phyloP scores from a whole-genome alignment of 2,797 vertebrate genomes.

The Oophaga sylvatica region DNA sequence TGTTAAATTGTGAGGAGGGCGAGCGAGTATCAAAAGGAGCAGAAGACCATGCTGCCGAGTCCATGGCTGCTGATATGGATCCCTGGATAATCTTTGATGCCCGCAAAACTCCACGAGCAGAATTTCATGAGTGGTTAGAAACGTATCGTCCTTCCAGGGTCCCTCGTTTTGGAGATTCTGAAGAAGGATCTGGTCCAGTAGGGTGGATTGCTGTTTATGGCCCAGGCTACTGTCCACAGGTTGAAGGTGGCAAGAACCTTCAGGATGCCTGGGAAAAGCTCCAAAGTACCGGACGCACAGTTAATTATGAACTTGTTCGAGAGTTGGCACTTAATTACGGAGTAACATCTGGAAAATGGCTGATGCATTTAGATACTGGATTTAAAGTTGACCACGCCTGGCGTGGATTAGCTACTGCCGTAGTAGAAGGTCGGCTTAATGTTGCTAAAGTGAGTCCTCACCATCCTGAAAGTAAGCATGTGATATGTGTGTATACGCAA shows the following conservation, averaged over 20 bases:
- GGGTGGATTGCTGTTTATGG: conserved; percentile 85
- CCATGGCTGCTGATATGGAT: conserved; percentile 91
- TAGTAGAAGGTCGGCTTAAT: conserved; percentile 79
- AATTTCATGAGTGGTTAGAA: conserved; percentile 86
- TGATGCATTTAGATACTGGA: conserved; percentile 86
- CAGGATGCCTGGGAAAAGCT: conserved; percentile 88
- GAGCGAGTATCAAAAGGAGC: conserved; percentile 69
- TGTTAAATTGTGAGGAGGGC: conserved; percentile 63
- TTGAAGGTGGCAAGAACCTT: conserved; percentile 75
- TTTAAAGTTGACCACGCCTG: conserved; percentile 91
- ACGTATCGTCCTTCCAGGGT: conserved; percentile 87
- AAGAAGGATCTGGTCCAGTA: conserved; percentile 72
- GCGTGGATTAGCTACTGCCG: conserved; percentile 83
- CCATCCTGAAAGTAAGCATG: conserved; percentile 74
- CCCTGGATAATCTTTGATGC: conserved; percentile 88
- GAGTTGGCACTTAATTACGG: conserved; percentile 86
- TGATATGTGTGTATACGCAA: conserved; percentile 86
- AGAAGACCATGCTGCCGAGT: conserved; percentile 82
- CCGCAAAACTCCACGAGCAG: conserved; percentile 78
- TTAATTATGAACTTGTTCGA: conserved; percentile 80
- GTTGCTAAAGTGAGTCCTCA: conserved; percentile 83
- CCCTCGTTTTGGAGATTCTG: conserved; percentile 76
- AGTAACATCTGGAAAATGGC: conserved; percentile 87
- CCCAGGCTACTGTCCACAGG: conserved; percentile 68
- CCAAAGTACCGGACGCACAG: conserved; percentile 75